These are phyloP conservation scores for Siderastrea siderea DNA, from an alignment of 92 coral and sea anemone species.

Conservation along the genomic window DNA sequence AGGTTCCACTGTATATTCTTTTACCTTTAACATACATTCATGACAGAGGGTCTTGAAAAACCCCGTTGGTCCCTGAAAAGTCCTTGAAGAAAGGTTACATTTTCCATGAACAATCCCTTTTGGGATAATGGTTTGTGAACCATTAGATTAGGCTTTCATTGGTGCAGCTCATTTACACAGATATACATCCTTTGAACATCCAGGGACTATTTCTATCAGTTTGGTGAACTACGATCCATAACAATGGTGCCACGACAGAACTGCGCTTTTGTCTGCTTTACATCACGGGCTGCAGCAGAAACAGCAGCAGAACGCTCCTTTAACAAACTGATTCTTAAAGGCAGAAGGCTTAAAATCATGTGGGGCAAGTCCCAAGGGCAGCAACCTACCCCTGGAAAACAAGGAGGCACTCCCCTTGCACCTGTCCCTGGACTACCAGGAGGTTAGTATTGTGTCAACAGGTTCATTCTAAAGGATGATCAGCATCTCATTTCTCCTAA, in stretches of 20 bases:
- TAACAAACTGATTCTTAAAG: constrained; percentile 95
- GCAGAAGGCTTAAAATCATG: constrained; percentile 94
- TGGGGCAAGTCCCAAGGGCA: constrained; percentile 99
- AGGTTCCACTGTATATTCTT: no score
- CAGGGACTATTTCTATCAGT: constrained; percentile 99
- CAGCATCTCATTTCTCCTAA: background rate
- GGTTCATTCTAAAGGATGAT: background rate
- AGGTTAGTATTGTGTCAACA: constrained; percentile 62
- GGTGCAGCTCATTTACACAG: background rate
- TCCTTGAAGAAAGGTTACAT: no score
- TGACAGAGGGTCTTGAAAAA: no score
- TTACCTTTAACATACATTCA: no score
- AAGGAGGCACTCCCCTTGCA: constrained; percentile 84
- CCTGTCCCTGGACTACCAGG: constrained; percentile 99
- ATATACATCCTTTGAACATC: background rate
- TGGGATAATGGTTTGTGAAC: no score
- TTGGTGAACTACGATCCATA: constrained; percentile 99
- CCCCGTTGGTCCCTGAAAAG: no score
- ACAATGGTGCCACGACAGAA: constrained; percentile 99
- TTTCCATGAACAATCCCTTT: no score
- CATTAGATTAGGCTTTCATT: background rate
- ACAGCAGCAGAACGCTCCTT: constrained; percentile 97
- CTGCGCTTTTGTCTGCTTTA: constrained; percentile 99
- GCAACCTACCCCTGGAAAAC: constrained; percentile 80
- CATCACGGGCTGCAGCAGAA: constrained; percentile 92